Conservation (phyloP, 2,888 invertebrate species). For the Agonopterix heracliana region DNA sequence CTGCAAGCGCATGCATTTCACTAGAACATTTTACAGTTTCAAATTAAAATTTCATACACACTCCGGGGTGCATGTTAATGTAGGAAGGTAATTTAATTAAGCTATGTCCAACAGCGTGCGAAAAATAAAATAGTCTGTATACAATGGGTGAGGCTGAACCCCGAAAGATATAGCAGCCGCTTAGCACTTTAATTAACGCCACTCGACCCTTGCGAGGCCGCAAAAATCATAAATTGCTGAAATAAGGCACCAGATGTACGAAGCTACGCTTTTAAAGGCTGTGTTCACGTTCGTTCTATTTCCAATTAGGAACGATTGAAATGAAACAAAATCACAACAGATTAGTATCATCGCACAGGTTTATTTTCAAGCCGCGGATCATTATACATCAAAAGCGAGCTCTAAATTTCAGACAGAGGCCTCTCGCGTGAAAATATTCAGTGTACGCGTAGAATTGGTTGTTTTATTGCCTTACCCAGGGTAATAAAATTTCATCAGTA, state of each 20-base stretch:
- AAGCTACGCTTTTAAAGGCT: neutral
- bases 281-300: too few relatives aligned
- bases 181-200: constrained; percentile 33
- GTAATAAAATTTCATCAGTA: constrained; percentile 3
- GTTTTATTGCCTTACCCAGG: neutral
- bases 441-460: neutral
- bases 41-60: constrained; percentile 15
- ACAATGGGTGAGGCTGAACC: neutral
- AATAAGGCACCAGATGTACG: constrained; percentile 12
- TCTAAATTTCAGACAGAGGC: too few relatives aligned
- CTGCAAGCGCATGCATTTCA: neutral
- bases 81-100: constrained; percentile 26
- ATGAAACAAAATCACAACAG: too few relatives aligned
- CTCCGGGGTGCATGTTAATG: constrained; percentile 13
- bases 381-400: too few relatives aligned
- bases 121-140: constrained; percentile 16
- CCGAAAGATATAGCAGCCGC: constrained; percentile 21
- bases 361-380: too few relatives aligned
- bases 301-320: too few relatives aligned
- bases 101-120: constrained; percentile 14
- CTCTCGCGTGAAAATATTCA: neutral
- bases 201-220: constrained; percentile 10
- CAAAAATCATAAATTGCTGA: constrained; percentile 24
- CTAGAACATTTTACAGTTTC: constrained; percentile 1
- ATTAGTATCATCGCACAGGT: too few relatives aligned